phyloP scores from a whole-genome alignment of 2,888 invertebrate species.

The Monopis laevigella region DNA sequence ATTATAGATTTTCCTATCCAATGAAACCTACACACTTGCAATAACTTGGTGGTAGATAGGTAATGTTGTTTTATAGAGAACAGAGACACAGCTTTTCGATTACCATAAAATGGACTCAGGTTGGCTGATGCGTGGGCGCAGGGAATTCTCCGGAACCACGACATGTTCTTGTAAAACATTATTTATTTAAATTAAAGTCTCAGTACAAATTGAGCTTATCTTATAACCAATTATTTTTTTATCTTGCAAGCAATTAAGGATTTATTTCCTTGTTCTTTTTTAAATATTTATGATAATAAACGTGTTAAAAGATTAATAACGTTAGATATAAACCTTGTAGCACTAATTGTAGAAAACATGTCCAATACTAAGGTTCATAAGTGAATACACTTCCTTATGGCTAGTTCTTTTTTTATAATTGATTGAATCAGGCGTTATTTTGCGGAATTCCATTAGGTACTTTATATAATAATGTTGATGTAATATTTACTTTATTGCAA shows the following conservation, averaged over 20 bases:
- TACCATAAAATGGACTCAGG: conserved; percentile 58
- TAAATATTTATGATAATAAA: neutral
- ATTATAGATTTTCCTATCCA: neutral
- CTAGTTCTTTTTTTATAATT: no score
- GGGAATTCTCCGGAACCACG: conserved; percentile 10
- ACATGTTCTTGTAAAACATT: conserved; percentile 6
- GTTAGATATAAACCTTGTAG: neutral
- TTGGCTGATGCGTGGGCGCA: conserved; percentile 50
- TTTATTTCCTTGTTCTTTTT: neutral
- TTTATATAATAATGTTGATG: no score
- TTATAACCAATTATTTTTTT: no score
- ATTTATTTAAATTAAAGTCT: conserved; percentile 1
- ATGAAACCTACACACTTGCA: conserved; percentile 5
- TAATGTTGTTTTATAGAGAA: conserved; percentile 9
- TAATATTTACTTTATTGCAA: no score
- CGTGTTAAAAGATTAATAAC: neutral
- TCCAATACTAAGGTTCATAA: no score
- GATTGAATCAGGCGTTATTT: no score
- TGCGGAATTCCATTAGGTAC: no score
- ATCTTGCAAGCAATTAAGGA: neutral
- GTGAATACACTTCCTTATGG: no score
- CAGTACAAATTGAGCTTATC: conserved; percentile 2
- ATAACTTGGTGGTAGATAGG: conserved; percentile 1
- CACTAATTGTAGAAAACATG: no score
- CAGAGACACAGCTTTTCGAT: conserved; percentile 59